Percentiles rank a stretch among this genome's conserved stretches.
Evolutionary conservation across 2,797 vertebrate genomes (phyloP).

Genomic region (Hephaestus fuliginosus): DNA sequence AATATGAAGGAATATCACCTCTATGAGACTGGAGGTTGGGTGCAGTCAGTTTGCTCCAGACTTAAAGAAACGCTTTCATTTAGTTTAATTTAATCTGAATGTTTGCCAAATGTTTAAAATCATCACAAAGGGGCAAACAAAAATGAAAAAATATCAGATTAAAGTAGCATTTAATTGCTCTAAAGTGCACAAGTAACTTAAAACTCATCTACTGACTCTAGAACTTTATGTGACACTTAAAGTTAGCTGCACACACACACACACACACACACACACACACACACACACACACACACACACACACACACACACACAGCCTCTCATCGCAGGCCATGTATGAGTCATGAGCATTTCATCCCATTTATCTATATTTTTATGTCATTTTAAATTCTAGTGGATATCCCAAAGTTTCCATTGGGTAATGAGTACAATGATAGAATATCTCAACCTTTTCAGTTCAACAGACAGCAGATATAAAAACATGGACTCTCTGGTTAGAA

Average conservation of each 20-base stretch:
- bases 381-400: background rate
- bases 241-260: too few species aligned
- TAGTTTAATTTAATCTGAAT: background rate
- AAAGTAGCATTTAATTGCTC: background rate
- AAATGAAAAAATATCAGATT: background rate
- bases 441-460: background rate
- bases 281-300: too few species aligned
- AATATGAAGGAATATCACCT: background rate
- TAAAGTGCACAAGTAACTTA: background rate
- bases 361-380: background rate
- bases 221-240: background rate
- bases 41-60: background rate
- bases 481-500: background rate
- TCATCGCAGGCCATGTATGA: background rate
- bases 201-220: background rate
- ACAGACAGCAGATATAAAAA: background rate
- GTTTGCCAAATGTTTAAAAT: background rate
- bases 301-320: background rate
- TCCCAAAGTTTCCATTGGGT: background rate
- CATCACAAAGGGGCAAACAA: background rate
- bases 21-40: background rate
- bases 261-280: too few species aligned
- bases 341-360: background rate
- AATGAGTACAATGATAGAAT: background rate
- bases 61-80: background rate